Evolutionary conservation across 2,888 invertebrate genomes (phyloP), one percentile per base, ranked within the genome.

Genomic region (Rhyacophila evoluta): DNA sequence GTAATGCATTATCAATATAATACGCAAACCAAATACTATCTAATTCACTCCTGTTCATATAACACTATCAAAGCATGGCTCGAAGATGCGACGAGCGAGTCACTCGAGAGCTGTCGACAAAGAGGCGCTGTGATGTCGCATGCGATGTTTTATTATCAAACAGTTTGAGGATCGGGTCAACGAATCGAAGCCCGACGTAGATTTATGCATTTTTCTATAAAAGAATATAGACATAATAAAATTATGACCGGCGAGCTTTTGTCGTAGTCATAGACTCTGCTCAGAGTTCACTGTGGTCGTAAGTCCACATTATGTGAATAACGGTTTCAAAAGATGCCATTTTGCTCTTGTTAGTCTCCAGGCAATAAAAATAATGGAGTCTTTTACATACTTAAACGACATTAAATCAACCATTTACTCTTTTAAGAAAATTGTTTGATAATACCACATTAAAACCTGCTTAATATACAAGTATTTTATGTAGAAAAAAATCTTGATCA

Each of bases 201-300:
- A 55, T 55, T 55, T 55, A 55, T 55, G 55, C 55, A 55, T 6
- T 55, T 25, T 55, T 55, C 55, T 19, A 55, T 55, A 55, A 55
- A n/a, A 55, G 55, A 33, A 6, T 33, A 33, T 33, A 33, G 29
- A 55, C 19, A 19, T 55, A 55, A 55, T 55, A 55, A 55, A 55
- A 55, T 55, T 55, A 55, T 25, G 25, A 19, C 25, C 55, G 0
- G 15, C 5, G 15, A 4, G 41, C 41, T 19, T 55, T 55, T 55
- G 55, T 55, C 55, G 19, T 25, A 55, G 55, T 8, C 55, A 8
- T 19, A 55, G 55, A 55, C 55, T 55, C 55, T 10, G 19, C 8
- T 55, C 25, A 55, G 2, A 55, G 1, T 25, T 19, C 15, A 55
- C 6, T 55, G 55, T 19, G 55, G 1, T 19, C 55, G 55, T 55